phyloP scores from a whole-genome alignment of 2,888 invertebrate species.

The Nemurella pictetii region DNA sequence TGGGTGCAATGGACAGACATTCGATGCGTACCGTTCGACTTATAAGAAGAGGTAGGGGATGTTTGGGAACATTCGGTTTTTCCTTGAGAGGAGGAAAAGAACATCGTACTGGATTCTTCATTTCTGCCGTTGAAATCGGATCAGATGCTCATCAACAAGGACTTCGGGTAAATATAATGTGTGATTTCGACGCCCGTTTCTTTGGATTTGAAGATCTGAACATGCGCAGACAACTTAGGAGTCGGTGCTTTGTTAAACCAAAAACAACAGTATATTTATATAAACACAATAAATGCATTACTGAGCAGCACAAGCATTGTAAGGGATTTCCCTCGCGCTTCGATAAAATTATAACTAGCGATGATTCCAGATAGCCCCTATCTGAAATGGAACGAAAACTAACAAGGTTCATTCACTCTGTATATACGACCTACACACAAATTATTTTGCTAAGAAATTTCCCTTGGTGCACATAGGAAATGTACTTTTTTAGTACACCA shows the following conservation, averaged over 20 bases:
- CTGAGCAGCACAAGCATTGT: background rate
- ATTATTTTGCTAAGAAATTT: too few relatives aligned
- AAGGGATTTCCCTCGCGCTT: background rate
- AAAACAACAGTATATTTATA: too few relatives aligned
- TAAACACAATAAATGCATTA: background rate
- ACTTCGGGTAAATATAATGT: slow-evolving; percentile 72
- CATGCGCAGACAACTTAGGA: too few relatives aligned
- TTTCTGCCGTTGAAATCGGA: slow-evolving; percentile 83
- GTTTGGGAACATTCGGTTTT: slow-evolving; percentile 72
- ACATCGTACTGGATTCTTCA: slow-evolving; percentile 89
- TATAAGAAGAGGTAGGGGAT: slow-evolving; percentile 53
- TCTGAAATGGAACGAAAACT: background rate
- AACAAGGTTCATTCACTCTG: too few relatives aligned
- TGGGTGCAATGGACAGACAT: slow-evolving; percentile 47
- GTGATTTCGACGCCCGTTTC: too few relatives aligned
- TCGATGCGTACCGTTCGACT: slow-evolving; percentile 62
- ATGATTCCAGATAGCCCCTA: background rate
- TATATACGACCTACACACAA: too few relatives aligned
- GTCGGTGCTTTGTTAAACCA: too few relatives aligned
- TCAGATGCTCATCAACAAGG: slow-evolving; percentile 88
- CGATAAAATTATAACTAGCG: background rate
- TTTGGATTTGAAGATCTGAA: too few relatives aligned
- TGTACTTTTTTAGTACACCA: too few relatives aligned
- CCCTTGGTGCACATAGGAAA: too few relatives aligned
- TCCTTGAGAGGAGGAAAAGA: slow-evolving; percentile 85